Percentiles rank a stretch among this genome's conserved stretches.
Evolutionary conservation across 2,113 vertebrate genomes (phyloP).

Genomic region (Ammodytes dubius): DNA sequence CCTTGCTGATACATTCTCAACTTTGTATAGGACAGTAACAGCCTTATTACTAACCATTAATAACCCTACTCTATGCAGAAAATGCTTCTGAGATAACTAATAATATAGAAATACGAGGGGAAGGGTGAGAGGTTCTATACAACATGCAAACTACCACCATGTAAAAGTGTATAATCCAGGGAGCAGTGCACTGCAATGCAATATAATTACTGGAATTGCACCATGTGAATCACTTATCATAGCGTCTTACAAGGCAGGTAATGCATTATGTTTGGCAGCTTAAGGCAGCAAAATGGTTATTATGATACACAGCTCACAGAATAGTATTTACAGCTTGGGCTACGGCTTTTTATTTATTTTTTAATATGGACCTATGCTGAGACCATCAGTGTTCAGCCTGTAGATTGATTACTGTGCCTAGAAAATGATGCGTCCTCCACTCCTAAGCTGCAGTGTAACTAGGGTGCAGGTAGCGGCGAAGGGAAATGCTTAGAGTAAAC

Average conservation of each 20-base stretch:
- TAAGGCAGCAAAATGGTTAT: conserved; percentile 53
- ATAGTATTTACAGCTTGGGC: conserved; percentile 34
- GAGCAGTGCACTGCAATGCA: conserved; percentile 31
- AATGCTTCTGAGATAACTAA: conserved; percentile 29
- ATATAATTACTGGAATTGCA: conserved; percentile 53
- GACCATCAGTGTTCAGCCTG: conserved; percentile 34
- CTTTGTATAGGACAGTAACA: conserved; percentile 19
- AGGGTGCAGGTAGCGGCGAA: conserved; percentile 39
- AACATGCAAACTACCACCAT: conserved; percentile 26
- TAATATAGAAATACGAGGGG: conserved; percentile 34
- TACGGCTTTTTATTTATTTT: conserved; percentile 20
- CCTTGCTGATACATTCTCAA: background rate
- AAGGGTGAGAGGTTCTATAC: background rate
- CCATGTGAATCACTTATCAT: conserved; percentile 61
- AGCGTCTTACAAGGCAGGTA: conserved; percentile 53
- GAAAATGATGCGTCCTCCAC: conserved; percentile 60
- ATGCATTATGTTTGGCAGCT: conserved; percentile 63
- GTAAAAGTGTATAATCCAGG: conserved; percentile 42
- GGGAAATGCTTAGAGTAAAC: conserved; percentile 69
- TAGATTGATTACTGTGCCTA: conserved; percentile 51
- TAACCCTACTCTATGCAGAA: conserved; percentile 32
- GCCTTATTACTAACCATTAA: background rate
- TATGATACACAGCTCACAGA: conserved; percentile 38
- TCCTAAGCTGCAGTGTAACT: conserved; percentile 57
- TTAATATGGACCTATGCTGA: conserved; percentile 41